Conservation (phyloP, 2,113 vertebrate species). For the Glaucidium brasilianum region DNA sequence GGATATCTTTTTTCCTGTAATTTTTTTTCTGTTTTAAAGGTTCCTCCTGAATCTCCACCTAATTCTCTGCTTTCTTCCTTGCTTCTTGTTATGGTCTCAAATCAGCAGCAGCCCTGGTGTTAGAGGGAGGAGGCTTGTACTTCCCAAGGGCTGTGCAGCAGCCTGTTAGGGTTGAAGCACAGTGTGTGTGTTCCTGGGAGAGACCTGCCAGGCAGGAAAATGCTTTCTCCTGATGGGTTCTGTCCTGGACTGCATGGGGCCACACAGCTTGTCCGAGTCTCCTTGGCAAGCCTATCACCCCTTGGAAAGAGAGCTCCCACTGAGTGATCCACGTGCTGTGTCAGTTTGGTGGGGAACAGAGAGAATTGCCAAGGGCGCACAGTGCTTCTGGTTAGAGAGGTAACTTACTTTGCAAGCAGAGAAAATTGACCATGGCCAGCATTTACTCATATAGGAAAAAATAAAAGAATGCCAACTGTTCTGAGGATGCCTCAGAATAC, state of each 20-base stretch:
- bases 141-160: not conserved
- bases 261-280: fast-evolving
- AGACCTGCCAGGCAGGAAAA: not conserved
- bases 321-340: not conserved
- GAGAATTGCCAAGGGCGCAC: not conserved
- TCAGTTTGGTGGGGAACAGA: not conserved
- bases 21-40: not conserved
- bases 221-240: not conserved
- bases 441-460: not conserved
- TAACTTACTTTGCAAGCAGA: not conserved
- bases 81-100: not conserved
- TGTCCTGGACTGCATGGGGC: not conserved
- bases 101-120: not conserved
- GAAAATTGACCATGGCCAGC: not conserved
- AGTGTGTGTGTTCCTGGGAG: not conserved
- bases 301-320: not conserved
- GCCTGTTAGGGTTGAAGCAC: not conserved
- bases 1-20: not conserved
- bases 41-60: not conserved
- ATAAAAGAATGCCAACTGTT: not conserved
- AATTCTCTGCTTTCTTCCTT: not conserved
- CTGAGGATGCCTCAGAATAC: not conserved
- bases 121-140: not conserved
- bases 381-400: not conserved
- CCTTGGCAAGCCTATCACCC: not conserved